Conservation (phyloP, 1,140 invertebrate genomes). For the Drosophila kanapiae region DNA sequence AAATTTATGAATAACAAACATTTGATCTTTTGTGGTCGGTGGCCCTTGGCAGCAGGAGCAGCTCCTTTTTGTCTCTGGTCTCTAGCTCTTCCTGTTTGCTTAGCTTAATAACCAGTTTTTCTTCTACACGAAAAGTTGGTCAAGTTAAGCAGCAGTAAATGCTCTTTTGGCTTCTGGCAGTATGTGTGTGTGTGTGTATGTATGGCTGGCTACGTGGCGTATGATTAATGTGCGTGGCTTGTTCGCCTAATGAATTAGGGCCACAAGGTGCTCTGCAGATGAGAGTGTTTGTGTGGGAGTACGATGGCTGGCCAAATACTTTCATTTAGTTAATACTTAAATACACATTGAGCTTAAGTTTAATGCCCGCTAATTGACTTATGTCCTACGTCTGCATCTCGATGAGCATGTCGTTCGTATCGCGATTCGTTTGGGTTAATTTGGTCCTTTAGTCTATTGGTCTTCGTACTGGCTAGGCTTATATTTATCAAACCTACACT, state of each 20-base stretch:
- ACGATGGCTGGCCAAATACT: conserved; percentile 56
- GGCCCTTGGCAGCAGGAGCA: conserved; percentile 33
- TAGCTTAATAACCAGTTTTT: conserved; percentile 82
- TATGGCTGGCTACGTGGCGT: conserved; percentile 54
- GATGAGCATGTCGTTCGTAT: conserved; percentile 73
- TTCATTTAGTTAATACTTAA: conserved; percentile 76
- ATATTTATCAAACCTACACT: conserved; percentile 48
- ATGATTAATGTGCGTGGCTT: conserved; percentile 69
- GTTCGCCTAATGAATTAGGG: conserved; percentile 65
- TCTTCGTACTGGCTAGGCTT: conserved; percentile 63
- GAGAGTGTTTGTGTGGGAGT: conserved; percentile 11
- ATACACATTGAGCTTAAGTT: conserved; percentile 75
- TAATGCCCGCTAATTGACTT: conserved; percentile 75
- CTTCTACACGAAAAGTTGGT: conserved; percentile 75
- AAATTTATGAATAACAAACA: conserved; percentile 76
- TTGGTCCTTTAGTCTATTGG: conserved; percentile 82
- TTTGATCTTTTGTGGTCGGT: conserved; percentile 54
- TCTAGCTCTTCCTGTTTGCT: conserved; percentile 52
- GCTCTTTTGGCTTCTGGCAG: conserved; percentile 58
- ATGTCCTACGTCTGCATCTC: conserved; percentile 62
- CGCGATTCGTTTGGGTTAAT: conserved; percentile 52
- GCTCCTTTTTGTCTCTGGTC: conserved; percentile 1
- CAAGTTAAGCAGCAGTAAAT: conserved; percentile 77
- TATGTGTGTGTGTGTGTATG: conserved; percentile 1
- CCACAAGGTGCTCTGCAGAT: conserved; percentile 15